These are phyloP conservation scores for Bettongia penicillata DNA, from an alignment of 2,113 vertebrate genomes.

Conservation along the genomic window DNA sequence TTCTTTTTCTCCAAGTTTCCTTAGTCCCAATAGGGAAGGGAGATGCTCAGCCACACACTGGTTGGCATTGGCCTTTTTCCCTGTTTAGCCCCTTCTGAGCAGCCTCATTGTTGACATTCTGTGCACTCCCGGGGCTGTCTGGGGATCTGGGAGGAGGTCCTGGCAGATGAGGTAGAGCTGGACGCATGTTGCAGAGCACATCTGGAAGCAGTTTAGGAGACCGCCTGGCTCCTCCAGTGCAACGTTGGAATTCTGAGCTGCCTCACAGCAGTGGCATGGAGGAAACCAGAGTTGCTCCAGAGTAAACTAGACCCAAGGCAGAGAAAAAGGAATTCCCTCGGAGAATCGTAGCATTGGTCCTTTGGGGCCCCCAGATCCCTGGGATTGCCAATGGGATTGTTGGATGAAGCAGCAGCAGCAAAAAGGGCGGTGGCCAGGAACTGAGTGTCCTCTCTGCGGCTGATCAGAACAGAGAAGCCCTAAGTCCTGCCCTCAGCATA, in stretches of 20 bases:
- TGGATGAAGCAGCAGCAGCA: conserved; percentile 68
- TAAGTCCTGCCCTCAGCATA: conserved; percentile 68
- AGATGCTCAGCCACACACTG: conserved; percentile 16
- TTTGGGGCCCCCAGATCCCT: conserved; percentile 57
- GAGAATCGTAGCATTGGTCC: conserved; percentile 70
- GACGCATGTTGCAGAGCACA: conserved; percentile 73
- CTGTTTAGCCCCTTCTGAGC: conserved; percentile 44
- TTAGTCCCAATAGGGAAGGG: neutral
- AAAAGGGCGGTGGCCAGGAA: conserved; percentile 64
- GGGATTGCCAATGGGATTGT: conserved; percentile 74
- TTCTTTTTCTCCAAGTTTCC: conserved; percentile 19
- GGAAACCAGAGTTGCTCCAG: conserved; percentile 75
- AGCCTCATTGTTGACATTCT: conserved; percentile 66
- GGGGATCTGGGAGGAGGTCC: conserved; percentile 62
- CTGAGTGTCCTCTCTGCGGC: conserved; percentile 68
- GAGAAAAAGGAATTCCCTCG: conserved; percentile 63
- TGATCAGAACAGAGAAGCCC: conserved; percentile 74
- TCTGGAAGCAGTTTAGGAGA: conserved; percentile 85
- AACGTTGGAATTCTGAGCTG: conserved; percentile 65
- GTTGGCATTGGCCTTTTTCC: conserved; percentile 51
- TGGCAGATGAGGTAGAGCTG: conserved; percentile 59
- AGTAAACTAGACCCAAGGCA: conserved; percentile 73
- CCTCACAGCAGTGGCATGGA: conserved; percentile 71
- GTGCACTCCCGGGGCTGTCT: conserved; percentile 66
- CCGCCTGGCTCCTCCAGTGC: conserved; percentile 68